phyloP scores from a whole-genome alignment of 2,888 invertebrate genomes.

The Drosophila ochracea region DNA sequence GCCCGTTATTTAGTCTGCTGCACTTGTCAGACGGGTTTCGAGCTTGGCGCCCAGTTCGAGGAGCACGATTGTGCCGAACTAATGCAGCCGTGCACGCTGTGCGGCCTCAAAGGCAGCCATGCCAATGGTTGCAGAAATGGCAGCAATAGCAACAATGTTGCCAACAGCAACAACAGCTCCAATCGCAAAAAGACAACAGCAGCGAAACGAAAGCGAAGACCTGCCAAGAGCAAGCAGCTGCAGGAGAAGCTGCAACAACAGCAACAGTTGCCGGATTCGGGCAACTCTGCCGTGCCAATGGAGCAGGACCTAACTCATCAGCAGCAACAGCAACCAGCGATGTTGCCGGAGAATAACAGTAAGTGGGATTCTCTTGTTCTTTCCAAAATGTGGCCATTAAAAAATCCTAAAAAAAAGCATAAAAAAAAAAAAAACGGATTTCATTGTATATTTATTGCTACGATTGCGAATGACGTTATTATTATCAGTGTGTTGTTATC shows the following conservation, averaged over 20 bases:
- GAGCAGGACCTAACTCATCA: conserved; percentile 1
- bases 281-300: background rate
- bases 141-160: conserved; percentile 28
- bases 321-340: background rate
- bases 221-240: conserved; percentile 21
- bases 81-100: conserved; percentile 83
- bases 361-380: conserved; percentile 7
- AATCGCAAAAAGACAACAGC: conserved; percentile 35
- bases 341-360: conserved; percentile 53
- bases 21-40: conserved; percentile 92
- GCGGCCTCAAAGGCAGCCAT: conserved; percentile 84
- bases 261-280: conserved; percentile 9
- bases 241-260: background rate
- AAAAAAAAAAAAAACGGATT: background rate
- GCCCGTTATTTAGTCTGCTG: conserved; percentile 92
- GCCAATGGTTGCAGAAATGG: conserved; percentile 81
- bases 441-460: background rate
- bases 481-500: conserved; percentile 4
- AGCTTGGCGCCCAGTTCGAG: conserved; percentile 91
- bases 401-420: background rate
- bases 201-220: conserved; percentile 28
- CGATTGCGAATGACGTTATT: background rate
- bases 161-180: conserved; percentile 17
- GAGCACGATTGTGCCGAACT: conserved; percentile 88
- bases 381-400: background rate